A percentile compares a stretch with the other conserved stretches of the same genome.
phyloP scores from a whole-genome alignment of 2,113 vertebrate species.

The Bubo blakistoni region DNA sequence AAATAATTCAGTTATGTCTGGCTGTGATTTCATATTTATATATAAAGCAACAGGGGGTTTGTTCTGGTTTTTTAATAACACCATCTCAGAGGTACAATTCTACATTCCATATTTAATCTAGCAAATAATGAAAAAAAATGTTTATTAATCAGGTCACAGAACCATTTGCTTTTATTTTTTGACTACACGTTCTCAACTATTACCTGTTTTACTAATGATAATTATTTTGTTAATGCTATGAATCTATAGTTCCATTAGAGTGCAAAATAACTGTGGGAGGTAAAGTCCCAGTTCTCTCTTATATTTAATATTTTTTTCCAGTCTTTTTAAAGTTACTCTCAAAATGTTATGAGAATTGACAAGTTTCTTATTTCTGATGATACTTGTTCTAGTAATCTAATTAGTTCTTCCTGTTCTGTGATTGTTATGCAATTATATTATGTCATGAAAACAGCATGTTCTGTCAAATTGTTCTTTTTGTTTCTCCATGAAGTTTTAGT shows the following conservation, averaged over 20 bases:
- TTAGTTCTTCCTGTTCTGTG: conserved; percentile 23
- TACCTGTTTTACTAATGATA: neutral
- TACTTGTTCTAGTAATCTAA: conserved; percentile 28
- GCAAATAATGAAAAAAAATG: neutral
- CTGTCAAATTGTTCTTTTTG: conserved; percentile 13
- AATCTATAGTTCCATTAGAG: neutral
- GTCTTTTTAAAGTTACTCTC: neutral
- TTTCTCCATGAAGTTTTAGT: neutral
- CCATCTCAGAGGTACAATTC: neutral
- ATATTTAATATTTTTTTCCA: neutral
- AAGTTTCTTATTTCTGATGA: conserved; percentile 1
- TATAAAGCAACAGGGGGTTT: neutral
- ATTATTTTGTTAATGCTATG: neutral
- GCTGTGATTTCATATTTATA: neutral
- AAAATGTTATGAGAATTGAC: conserved; percentile 18
- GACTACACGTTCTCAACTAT: neutral
- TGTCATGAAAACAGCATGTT: neutral
- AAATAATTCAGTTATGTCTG: neutral
- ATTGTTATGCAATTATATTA: conserved; percentile 33
- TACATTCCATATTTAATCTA: neutral
- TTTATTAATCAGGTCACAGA: neutral
- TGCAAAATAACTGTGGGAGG: neutral
- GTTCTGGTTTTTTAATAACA: neutral
- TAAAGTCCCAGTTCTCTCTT: neutral
- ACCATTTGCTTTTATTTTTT: neutral